Evolutionary conservation across 2,113 vertebrate genomes (phyloP), one percentile per base, ranked within the genome.

Genomic region (Carlito syrichta): DNA sequence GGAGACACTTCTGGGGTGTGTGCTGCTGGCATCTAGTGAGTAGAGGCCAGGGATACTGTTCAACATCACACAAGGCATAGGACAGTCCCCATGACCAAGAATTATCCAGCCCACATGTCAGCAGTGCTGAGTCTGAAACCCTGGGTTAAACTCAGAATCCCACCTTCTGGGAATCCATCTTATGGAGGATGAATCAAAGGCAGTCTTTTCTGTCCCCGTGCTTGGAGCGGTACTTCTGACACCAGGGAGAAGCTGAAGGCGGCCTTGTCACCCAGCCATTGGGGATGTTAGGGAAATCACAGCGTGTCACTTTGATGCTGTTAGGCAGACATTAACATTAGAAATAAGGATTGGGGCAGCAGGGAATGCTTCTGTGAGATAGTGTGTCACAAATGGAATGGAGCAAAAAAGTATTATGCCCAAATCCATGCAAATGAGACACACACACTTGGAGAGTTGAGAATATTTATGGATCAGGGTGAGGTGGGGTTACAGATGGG

Each of bases 151-250:
- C 16, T 43, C 5, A 9, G 79, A 79, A 81, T 68, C 76, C 7
- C 13, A 19, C 13, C 56, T 63, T 12, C 73, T 56, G 38, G 63
- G 56, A 69, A 60, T 6, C 2, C 82, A 45, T 38, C 71, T 73
- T 30, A 23, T 0, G 0, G 19, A 35, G 63, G 20, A 22, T 23
- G 19, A 77, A 30, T 23, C 43, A 95, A 89, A n/a, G 48, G 62
- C 52, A 92, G 52, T 77, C 14, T 48, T 32, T 63, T 45, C 48
- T 56, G 43, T 5, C 0, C 12, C 50, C 0, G 0, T 12, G 27
- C 62, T 19, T 1, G 12, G 40, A 13, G 48, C 16, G 0, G 71
- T 6, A 20, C 56, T 10, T 0, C 1, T 14, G 50, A 63, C 1
- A 66, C 45, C 50, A 12, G 0, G 0, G 35, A 52, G 58, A 81